Evolutionary conservation across 2,888 invertebrate species (phyloP), one percentile per base, ranked within the genome.

Genomic region (Diadegma fenestrale): DNA sequence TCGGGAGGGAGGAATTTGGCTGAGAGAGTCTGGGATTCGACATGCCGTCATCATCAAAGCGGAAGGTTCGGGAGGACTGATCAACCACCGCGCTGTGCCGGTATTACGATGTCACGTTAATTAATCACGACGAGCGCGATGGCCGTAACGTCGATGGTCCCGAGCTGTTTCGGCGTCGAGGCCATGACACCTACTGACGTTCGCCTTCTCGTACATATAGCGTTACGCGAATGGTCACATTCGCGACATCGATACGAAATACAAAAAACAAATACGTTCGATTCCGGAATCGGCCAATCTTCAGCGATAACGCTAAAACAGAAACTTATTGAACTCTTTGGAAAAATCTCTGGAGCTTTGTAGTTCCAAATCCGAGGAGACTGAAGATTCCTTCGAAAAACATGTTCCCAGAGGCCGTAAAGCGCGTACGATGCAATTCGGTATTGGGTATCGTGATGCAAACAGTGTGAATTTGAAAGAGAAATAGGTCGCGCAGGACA

Each of bases 71-170:
- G 80, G 82, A 79, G 80, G 80, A 76, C 69, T 66, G 72, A 76
- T 75, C 63, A 75, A 54, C 80, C 86, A 66, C 76, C 45, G 66
- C 72, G 66, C 72, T 76, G 63, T 51, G 37, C 66, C 68, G 85
- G 87, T 88, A 88, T 90, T 88, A 86, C 86, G 83, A 84, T 84
- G 81, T 88, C 82, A 86, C 86, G 85, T 89, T 90, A 89, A 91
- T 91, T 90, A 91, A 91, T 91, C 90, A 88, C 88, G 61, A 83
- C 85, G 82, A 86, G 84, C 87, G 84, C 87, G 72, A 85, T 85
- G 85, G 58, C 58, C 58, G 58, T 58, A 58, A 58, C 58, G 26
- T 26, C 58, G 58, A 58, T 58, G 58, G 80, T 79, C 58, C 76
- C 71, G 72, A 72, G 73, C 64, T 82, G 63, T 79, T 58, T 37